Conservation (phyloP, 2,797 vertebrate species). For the Amphiprion clarkii region DNA sequence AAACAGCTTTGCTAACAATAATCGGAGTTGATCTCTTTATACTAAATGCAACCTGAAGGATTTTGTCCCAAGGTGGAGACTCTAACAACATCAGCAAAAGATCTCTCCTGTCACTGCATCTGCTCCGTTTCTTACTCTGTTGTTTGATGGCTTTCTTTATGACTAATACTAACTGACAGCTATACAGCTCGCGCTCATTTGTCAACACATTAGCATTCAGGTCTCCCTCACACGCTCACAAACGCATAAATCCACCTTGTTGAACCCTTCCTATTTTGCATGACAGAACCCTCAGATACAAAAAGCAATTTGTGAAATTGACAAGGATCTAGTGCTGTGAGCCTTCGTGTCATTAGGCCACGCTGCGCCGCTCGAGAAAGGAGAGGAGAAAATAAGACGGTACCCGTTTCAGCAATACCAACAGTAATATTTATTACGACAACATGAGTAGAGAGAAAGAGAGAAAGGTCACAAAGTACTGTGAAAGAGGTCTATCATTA, state of each 20-base stretch:
- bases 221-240: conserved; percentile 33
- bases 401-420: conserved; percentile 96
- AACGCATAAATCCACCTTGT: conserved; percentile 43
- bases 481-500: conserved; percentile 90
- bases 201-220: conserved; percentile 40
- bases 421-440: conserved; percentile 99
- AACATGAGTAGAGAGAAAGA: conserved; percentile 92
- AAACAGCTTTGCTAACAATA: conserved; percentile 33
- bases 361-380: conserved; percentile 53
- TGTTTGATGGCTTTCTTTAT: conserved; percentile 44
- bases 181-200: conserved; percentile 26
- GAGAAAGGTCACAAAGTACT: conserved; percentile 93
- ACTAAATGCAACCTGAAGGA: conserved; percentile 31
- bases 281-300: conserved; percentile 51
- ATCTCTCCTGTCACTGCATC: conserved; percentile 20
- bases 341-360: conserved; percentile 49
- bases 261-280: conserved; percentile 58
- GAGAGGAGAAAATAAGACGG: conserved; percentile 91
- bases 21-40: conserved; percentile 31
- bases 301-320: conserved; percentile 90
- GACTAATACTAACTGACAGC: conserved; percentile 38
- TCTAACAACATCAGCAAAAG: conserved; percentile 43
- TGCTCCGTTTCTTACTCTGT: conserved; percentile 7
- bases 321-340: conserved; percentile 82
- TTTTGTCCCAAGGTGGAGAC: conserved; percentile 16